Evolutionary conservation across 2,797 vertebrate species (phyloP), one percentile per base, ranked within the genome.

Genomic region (Todus mexicanus): DNA sequence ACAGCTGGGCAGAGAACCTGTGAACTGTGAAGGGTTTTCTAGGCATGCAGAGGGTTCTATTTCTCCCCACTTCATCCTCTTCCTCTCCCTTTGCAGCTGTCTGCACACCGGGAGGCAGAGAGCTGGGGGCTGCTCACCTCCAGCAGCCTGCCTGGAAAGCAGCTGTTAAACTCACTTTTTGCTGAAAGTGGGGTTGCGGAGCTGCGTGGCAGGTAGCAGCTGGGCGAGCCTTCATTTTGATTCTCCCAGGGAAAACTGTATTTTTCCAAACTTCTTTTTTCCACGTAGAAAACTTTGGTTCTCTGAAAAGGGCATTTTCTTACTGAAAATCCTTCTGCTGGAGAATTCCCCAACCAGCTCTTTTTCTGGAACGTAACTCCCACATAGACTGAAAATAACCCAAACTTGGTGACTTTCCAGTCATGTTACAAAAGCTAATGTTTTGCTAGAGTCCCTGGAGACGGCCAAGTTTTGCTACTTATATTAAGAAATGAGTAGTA

Each of bases 371-470:
- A 75, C 64, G 88, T 73, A 81, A n/a, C 92, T 94, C 89, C 94
- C 80, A 93, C 79, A 14, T 56, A 90, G 38, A 81, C 63, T 90
- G 92, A 95, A 96, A 94, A 93, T 92, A 96, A 73, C 87, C 56
- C 77, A 91, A 91, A 93, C 51, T 70, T 81, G 93, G 82, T 96
- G 90, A 78, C 89, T 91, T 94, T 94, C 89, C 92, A 90, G 84
- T 59, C 76, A 53, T 81, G 87, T 63, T 89, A 57, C 87, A 78
- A 88, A 92, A 95, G 66, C 51, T 45, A 29, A 69, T 69, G 89
- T 85, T 96, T 92, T 85, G 51, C 70, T 66, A 59, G 43, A 85
- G 84, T 59, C 93, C 71, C 90, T 81, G 51, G 84, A 87, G 88
- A 74, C 0, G 2, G 64, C 38, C 26, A 9, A 82, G 69, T 47